Conservation (phyloP, 2,888 invertebrate species). For the Drosophila kambysellisi region DNA sequence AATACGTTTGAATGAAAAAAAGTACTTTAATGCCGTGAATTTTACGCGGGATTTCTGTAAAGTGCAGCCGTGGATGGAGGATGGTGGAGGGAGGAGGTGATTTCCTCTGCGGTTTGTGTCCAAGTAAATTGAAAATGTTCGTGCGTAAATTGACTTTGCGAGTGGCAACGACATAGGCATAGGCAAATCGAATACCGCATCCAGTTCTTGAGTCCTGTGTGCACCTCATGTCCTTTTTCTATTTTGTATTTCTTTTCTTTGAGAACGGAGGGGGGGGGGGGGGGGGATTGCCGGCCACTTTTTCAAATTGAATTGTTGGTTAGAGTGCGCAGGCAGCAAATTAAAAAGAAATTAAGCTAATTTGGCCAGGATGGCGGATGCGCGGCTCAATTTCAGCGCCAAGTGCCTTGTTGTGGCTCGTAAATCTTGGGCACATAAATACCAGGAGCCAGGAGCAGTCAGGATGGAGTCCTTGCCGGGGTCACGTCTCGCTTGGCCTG, state of each 20-base stretch:
- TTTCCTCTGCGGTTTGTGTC: slow-evolving; percentile 66
- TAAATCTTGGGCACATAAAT: slow-evolving; percentile 82
- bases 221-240: slow-evolving; percentile 53
- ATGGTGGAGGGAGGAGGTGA: background rate
- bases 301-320: slow-evolving; percentile 78
- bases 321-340: slow-evolving; percentile 75
- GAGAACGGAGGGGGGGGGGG: rapidly evolving
- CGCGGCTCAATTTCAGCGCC: slow-evolving; percentile 72
- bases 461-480: slow-evolving; percentile 13
- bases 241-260: background rate
- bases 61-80: slow-evolving; percentile 49
- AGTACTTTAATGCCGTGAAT: slow-evolving; percentile 80
- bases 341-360: slow-evolving; percentile 85
- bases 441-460: slow-evolving; percentile 48
- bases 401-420: slow-evolving; percentile 74
- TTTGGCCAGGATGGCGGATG: slow-evolving; percentile 69
- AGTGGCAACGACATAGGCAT: slow-evolving; percentile 37
- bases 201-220: slow-evolving; percentile 36
- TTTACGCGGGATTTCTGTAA: slow-evolving; percentile 76
- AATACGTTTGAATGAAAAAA: slow-evolving; percentile 43
- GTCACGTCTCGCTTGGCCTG: slow-evolving; percentile 49
- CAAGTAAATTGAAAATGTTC: slow-evolving; percentile 76
- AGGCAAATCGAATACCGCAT: slow-evolving; percentile 37
- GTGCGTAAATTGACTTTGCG: slow-evolving; percentile 77
- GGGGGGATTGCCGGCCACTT: slow-evolving; percentile 56